These are phyloP conservation scores for Neomicropteryx cornuta DNA, from an alignment of 1,140 invertebrate species.

Conservation along the genomic window DNA sequence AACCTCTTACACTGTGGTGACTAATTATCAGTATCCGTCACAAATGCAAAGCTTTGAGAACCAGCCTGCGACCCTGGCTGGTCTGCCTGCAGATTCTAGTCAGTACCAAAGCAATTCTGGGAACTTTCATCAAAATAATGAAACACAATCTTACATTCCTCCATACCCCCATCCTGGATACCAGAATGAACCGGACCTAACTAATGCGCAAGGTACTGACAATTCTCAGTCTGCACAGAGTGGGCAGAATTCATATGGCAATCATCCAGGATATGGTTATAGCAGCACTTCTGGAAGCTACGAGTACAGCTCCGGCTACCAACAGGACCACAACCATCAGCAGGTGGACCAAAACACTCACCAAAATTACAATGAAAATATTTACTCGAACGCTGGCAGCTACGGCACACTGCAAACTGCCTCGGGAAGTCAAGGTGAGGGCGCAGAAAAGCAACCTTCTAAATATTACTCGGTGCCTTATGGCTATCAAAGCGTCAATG, in stretches of 20 bases:
- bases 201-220: conserved; percentile 6
- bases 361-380: conserved; percentile 20
- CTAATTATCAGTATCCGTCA: no score
- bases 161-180: no score
- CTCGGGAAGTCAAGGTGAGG: conserved; percentile 27
- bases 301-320: conserved; percentile 43
- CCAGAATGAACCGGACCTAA: conserved; percentile 1
- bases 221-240: conserved; percentile 17
- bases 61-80: background rate
- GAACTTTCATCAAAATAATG: background rate
- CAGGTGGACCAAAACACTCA: conserved; percentile 14
- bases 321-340: conserved; percentile 20
- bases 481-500: conserved; percentile 33
- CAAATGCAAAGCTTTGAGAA: no score
- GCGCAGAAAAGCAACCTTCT: conserved; percentile 20
- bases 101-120: conserved; percentile 3
- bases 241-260: conserved; percentile 33
- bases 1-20: no score
- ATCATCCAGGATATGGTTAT: conserved; percentile 42
- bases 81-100: background rate
- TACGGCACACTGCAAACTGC: conserved; percentile 38
- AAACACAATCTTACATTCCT: no score
- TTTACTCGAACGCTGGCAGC: conserved; percentile 24
- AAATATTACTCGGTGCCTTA: conserved; percentile 41
- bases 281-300: conserved; percentile 34